Conservation (phyloP, 2,113 vertebrate genomes). For the Tragulus kanchil region DNA sequence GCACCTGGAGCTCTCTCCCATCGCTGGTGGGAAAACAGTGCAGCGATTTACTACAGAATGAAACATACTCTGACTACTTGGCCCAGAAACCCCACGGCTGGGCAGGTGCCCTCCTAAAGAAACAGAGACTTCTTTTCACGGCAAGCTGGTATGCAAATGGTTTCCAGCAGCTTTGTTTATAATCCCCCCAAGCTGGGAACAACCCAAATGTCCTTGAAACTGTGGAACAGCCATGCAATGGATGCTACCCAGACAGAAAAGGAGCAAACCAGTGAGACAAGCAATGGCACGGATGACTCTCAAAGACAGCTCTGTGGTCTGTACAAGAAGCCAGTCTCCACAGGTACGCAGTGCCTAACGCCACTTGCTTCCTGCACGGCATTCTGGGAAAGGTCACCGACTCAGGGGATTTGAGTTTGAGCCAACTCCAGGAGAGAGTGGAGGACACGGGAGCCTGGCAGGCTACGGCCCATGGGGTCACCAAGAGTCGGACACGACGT, state of each 20-base stretch:
- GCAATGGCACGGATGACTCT: rapidly evolving
- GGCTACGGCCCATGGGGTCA: not conserved
- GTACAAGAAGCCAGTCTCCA: not conserved
- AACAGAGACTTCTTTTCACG: not conserved
- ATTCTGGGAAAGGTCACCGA: not conserved
- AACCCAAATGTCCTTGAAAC: not conserved
- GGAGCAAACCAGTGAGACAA: rapidly evolving
- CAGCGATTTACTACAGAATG: rapidly evolving
- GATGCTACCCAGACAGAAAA: not conserved
- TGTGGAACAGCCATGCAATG: rapidly evolving
- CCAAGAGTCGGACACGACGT: not conserved
- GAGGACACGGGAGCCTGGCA: not conserved
- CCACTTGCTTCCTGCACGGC: rapidly evolving
- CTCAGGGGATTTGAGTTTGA: not conserved
- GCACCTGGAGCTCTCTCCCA: rapidly evolving
- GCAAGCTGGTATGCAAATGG: not conserved
- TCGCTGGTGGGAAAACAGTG: rapidly evolving
- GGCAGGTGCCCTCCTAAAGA: not conserved
- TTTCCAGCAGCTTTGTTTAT: not conserved
- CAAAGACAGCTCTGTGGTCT: not conserved
- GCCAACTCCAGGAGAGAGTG: not conserved
- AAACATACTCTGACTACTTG: rapidly evolving
- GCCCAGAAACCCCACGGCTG: not conserved
- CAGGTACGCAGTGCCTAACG: rapidly evolving
- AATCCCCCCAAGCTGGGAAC: not conserved